Evolutionary conservation across 92 coral and sea anemone genomes (phyloP).

Genomic region (Paragorgia papillata): DNA sequence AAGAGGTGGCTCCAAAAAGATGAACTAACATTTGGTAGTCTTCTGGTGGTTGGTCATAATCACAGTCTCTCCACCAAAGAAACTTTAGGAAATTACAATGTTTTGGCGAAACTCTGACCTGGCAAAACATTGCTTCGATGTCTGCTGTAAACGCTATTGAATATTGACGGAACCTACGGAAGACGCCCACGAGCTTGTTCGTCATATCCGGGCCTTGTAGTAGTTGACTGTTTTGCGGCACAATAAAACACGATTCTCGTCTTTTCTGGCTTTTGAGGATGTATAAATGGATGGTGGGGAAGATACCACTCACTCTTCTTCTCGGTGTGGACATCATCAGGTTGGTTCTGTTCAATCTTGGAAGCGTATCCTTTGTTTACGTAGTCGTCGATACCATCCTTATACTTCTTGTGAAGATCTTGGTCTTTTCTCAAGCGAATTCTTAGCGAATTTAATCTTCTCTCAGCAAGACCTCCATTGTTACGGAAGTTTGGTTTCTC

Average conservation of each 20-base stretch:
- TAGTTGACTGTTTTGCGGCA: slow-evolving; percentile 44
- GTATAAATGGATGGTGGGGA: slow-evolving; percentile 50
- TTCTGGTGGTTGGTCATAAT: slow-evolving; percentile 32
- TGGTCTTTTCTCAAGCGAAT: slow-evolving; percentile 33
- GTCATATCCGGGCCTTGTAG: slow-evolving; percentile 64
- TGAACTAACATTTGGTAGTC: slow-evolving; percentile 41
- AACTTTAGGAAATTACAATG: slow-evolving; percentile 44
- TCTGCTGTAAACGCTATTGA: slow-evolving; percentile 48
- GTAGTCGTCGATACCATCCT: slow-evolving; percentile 43
- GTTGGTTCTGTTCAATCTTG: too few relatives aligned
- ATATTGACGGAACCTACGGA: slow-evolving; percentile 42
- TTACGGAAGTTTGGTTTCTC: slow-evolving; percentile 37
- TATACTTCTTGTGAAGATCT: slow-evolving; percentile 41
- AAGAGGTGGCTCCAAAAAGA: slow-evolving; percentile 38
- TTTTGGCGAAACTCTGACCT: slow-evolving; percentile 50
- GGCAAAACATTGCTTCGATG: slow-evolving; percentile 53
- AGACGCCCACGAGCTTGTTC: slow-evolving; percentile 55
- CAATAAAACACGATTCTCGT: slow-evolving; percentile 60
- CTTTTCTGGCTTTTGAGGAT: slow-evolving; percentile 55
- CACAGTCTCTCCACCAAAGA: slow-evolving; percentile 51
- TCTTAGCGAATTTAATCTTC: slow-evolving; percentile 48
- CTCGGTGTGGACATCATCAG: too few relatives aligned
- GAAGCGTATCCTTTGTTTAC: too few relatives aligned
- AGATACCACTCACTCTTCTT: slow-evolving; percentile 20
- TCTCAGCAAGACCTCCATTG: slow-evolving; percentile 46